Evolutionary conservation across 1,140 invertebrate genomes (phyloP), one percentile per base, ranked within the genome.

Genomic region (Apis dorsata): DNA sequence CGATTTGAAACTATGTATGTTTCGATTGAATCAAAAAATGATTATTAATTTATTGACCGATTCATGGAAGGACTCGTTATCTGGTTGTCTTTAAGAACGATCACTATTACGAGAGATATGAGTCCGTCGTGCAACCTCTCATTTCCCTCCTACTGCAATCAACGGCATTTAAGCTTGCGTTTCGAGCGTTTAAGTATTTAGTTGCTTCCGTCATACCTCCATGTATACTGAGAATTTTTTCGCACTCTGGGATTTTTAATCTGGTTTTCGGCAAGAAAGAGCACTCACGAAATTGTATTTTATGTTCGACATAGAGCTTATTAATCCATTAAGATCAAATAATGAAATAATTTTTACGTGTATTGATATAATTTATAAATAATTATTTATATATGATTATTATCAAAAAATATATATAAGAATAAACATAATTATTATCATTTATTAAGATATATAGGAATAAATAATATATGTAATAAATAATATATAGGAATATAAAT

Each of bases 131-230:
- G 84, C 79, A 91, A 91, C 89, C 85, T 88, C 89, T 92, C 89
- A 91, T 92, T 93, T 93, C 90, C 91, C 90, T 93, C 91, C 90
- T 91, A 93, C 92, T 91, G 88, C 88, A 92, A 92, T 92, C 90
- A 88, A 89, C 87, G 83, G 81, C 87, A 89, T 91, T 93, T 91
- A 90, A 92, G 88, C 84, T 71, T 81, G 87, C 69, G 75, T 89
- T 86, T 89, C 86, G 85, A 88, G 85, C 90, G 87, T 92, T 93
- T 92, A 92, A 90, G 87, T 83, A 90, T 91, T 93, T 92, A 91
- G 88, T 85, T 83, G 89, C 88, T 93, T 93, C 92, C 93, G 91
- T 85, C 84, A 82, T 86, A 86, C 87, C 79, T 79, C 74, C 71
- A 60, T 72, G 72, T 88, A 28, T 83, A 76, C 51, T 71, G 66